Evolutionary conservation across 2,888 invertebrate genomes (phyloP), one percentile per base, ranked within the genome.

Genomic region (Drosophila aldrichi): DNA sequence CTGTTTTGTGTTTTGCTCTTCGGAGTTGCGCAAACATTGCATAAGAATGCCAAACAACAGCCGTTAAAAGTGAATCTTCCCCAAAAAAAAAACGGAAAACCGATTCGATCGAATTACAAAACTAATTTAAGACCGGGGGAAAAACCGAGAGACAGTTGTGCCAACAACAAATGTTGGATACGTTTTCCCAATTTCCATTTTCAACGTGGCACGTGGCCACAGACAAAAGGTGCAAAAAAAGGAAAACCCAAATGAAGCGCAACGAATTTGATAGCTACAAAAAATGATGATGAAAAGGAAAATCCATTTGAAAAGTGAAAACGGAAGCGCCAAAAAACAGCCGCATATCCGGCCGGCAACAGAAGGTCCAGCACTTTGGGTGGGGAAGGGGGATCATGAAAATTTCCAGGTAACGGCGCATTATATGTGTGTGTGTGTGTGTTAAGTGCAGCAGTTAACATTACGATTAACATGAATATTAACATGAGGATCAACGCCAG

Each of bases 111-210:
- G 49, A 76, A 85, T 89, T 87, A 85, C 88, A 82, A 87, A 56
- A 59, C 69, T 84, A 88, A 89, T 73, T 60, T 52, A 34, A 49
- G 49, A 56, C 71, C 40, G 72, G 72, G 77, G 12, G 40, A 36
- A 54, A 22, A 22, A 8, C 6, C 38, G 34, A 43, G 46, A 57
- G 81, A 65, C 82, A 89, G 89, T 88, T 88, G 89, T 81, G 82
- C 80, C 87, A 87, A 87, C 87, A 87, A 87, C 82, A 84, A 78
- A 80, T 84, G 81, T 81, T 81, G 65, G 68, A 75, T 77, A 67
- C 49, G 49, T 77, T 77, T 69, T 77, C 57, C 54, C 5, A 43
- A 56, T 72, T 62, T 61, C 32, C 34, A 46, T 51, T 66, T 57
- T 41, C 58, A 59, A 38, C 61, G 54, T 74, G 89, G 89, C 87